Evolutionary conservation across 1,140 invertebrate genomes (phyloP), one percentile per base, ranked within the genome.

Genomic region (Drosophila ohnishii): DNA sequence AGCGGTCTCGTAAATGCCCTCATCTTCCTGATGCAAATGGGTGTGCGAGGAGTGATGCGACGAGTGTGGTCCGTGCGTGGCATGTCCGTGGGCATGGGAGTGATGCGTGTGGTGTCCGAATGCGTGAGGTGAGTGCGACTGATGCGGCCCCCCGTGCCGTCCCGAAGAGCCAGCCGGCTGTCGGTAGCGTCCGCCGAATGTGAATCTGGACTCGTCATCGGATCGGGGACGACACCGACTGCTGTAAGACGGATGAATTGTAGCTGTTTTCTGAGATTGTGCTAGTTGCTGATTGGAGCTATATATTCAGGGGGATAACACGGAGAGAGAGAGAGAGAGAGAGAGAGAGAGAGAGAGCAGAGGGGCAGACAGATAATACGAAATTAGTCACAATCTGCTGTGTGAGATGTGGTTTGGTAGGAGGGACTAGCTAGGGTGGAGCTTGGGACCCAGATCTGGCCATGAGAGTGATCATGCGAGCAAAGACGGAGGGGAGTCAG

Each of bases 1-100:
- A 75, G 96, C 96, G 82, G 95, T 96, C 93, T 96, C 96, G 92
- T 97, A 96, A 78, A 97, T 96, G 90, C 95, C 95, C 92, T 97
- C 96, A 75, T 97, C 96, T 80, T 96, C 96, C 80, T 95, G 95
- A 84, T 94, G 94, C 92, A 94, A 83, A 64, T 92, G 91, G 60
- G 92, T 92, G 81, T 92, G 92, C 60, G 92, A 92, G 75, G 91
- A 92, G 77, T 93, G 93, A 80, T 93, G 93, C 71, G 89, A 91
- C 75, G 92, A 91, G 78, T 92, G 92, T 28, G 90, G 83, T 34
- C 90, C 89, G 76, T 92, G 92, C 57, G 90, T 80, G 63, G 84
- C 84, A 86, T 92, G 93, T 62, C 91, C 91, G 48, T 92, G 91
- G 64, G 91, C 86, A 65, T 92, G 91, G 56, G 91, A 86, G 71